These are phyloP conservation scores for Colletes collaris DNA, from an alignment of 2,888 invertebrate genomes.

Conservation along the genomic window DNA sequence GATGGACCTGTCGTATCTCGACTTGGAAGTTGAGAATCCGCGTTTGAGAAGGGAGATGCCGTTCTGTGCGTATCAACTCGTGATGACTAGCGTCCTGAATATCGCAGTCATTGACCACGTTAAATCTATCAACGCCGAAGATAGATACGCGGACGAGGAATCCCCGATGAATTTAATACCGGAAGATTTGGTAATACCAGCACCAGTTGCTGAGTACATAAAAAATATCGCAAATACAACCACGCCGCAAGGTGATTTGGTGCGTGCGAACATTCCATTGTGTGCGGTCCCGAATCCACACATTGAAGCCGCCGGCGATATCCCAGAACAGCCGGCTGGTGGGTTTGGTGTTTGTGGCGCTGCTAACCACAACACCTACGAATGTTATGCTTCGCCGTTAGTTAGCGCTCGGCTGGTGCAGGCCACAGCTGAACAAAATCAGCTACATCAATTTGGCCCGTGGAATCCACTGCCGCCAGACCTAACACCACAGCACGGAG, in stretches of 20 bases:
- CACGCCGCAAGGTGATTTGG: conserved; percentile 28
- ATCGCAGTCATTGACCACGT: conserved; percentile 35
- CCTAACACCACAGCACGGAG: not conserved
- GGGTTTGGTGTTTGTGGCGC: too few species aligned
- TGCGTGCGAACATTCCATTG: conserved; percentile 9
- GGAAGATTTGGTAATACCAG: conserved; percentile 1
- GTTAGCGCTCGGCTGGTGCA: conserved; percentile 11
- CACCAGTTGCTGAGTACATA: conserved; percentile 29
- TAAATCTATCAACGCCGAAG: conserved; percentile 28
- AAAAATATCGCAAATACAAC: conserved; percentile 12
- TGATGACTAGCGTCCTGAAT: conserved; percentile 27
- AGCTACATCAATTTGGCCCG: not conserved
- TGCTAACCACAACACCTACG: conserved; percentile 36
- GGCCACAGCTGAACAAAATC: not conserved
- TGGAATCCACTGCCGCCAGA: conserved; percentile 28
- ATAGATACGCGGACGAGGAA: conserved; percentile 28
- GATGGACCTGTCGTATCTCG: conserved; percentile 5
- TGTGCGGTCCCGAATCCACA: not conserved
- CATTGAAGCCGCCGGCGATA: too few species aligned
- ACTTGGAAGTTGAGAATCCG: conserved; percentile 29
- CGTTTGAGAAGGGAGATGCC: conserved; percentile 31
- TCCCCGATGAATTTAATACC: conserved; percentile 33
- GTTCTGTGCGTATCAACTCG: conserved; percentile 37
- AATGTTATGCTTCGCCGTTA: conserved; percentile 26
- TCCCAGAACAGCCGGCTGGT: too few species aligned